Conservation (phyloP, 2,113 vertebrate genomes). For the Mandrillus leucophaeus region DNA sequence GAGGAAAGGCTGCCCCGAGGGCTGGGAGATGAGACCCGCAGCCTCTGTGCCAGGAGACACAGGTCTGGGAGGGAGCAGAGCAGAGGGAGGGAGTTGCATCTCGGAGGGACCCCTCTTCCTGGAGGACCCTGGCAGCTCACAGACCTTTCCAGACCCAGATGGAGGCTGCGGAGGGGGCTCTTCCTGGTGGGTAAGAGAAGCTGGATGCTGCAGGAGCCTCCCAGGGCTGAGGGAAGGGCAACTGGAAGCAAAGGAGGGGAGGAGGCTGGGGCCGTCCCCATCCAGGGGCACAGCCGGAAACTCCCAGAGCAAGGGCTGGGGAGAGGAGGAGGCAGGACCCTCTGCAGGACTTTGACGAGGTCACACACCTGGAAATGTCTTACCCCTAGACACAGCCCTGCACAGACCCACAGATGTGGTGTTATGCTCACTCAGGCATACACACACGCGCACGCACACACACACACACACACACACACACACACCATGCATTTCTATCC, state of each 20-base stretch:
- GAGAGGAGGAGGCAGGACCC: no score
- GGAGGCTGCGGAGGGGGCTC: background rate
- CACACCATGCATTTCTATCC: background rate
- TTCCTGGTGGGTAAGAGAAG: conserved; percentile 21
- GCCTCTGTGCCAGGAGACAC: rapidly evolving
- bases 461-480: background rate
- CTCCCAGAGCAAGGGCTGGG: no score
- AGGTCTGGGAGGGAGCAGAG: background rate
- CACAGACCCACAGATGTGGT: background rate
- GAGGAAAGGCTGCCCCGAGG: background rate
- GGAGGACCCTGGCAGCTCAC: background rate
- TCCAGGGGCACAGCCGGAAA: background rate
- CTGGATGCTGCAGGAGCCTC: no score
- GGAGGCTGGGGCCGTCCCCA: no score
- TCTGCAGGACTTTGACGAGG: background rate
- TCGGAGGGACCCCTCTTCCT: background rate
- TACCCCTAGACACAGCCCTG: background rate
- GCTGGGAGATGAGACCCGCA: background rate
- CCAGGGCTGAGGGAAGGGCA: background rate
- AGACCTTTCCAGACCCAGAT: background rate
- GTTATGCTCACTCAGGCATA: background rate
- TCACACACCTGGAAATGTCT: background rate
- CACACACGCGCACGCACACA: background rate
- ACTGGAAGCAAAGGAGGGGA: background rate
- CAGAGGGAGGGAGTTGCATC: rapidly evolving